Evolutionary conservation across 53 echinoderm and acorn worm genomes (phyloP).

Genomic region (Hippasteria phrygiana): DNA sequence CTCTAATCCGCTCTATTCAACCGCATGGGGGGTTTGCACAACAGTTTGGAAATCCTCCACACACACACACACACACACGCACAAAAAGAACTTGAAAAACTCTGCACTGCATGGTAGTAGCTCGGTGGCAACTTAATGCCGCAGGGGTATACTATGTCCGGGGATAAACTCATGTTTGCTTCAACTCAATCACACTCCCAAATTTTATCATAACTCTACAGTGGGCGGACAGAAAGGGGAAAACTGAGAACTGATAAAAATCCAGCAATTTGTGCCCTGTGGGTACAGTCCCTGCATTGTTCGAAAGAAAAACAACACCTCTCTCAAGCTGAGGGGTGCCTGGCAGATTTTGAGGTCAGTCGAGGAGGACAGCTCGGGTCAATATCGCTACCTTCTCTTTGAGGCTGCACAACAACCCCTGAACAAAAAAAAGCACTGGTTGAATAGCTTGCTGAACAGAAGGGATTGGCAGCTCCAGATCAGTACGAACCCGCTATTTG

Average conservation of each 20-base stretch:
- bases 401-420: neutral
- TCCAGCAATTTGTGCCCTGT: conserved; percentile 29
- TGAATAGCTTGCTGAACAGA: neutral
- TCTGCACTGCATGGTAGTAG: conserved; percentile 19
- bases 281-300: conserved; percentile 34
- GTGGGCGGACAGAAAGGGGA: neutral
- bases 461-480: neutral
- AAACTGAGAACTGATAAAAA: neutral
- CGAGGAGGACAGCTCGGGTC: conserved; percentile 12
- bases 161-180: conserved; percentile 61
- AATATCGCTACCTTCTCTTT: conserved; percentile 21
- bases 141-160: conserved; percentile 51
- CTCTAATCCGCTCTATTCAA: conserved; percentile 52
- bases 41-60: neutral
- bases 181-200: conserved; percentile 36
- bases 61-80: neutral
- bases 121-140: neutral
- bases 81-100: neutral
- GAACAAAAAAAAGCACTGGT: neutral
- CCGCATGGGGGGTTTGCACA: conserved; percentile 40
- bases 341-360: conserved; percentile 30
- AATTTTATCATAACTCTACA: conserved; percentile 32
- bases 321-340: conserved; percentile 19
- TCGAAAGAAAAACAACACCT: conserved; percentile 60
- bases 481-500: neutral